Evolutionary conservation across 2,888 invertebrate genomes (phyloP).

Genomic region (Macrosoma leucophasiata): DNA sequence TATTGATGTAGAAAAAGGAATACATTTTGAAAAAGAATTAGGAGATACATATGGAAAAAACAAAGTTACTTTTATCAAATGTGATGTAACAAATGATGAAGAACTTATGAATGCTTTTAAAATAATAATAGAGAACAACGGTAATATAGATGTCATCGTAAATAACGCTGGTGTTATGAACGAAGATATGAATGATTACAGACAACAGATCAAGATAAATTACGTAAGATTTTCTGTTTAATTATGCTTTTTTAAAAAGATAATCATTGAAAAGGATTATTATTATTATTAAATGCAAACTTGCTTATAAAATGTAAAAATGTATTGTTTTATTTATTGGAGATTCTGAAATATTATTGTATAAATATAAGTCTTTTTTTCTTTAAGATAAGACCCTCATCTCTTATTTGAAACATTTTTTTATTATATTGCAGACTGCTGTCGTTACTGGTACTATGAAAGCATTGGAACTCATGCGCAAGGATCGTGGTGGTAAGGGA

Average conservation of each 20-base stretch:
- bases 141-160: conserved; percentile 50
- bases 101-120: conserved; percentile 35
- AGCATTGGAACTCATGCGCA: conserved; percentile 45
- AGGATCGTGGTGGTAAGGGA: conserved; percentile 43
- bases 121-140: conserved; percentile 34
- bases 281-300: too few species aligned
- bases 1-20: conserved; percentile 31
- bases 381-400: too few species aligned
- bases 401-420: too few species aligned
- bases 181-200: too few species aligned
- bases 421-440: conserved; percentile 41
- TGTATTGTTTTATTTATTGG: too few species aligned
- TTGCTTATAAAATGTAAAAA: conserved; percentile 14
- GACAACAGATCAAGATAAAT: background rate
- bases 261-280: too few species aligned
- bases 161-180: conserved; percentile 59
- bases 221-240: too few species aligned
- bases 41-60: conserved; percentile 33
- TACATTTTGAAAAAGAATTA: conserved; percentile 33
- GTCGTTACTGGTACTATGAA: conserved; percentile 46
- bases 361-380: too few species aligned
- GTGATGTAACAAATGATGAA: conserved; percentile 40
- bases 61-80: conserved; percentile 37
- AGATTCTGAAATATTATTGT: too few species aligned
- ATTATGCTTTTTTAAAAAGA: too few species aligned